Conservation (phyloP, 2,113 vertebrate genomes). For the cattle (Bos taurus) region DNA sequence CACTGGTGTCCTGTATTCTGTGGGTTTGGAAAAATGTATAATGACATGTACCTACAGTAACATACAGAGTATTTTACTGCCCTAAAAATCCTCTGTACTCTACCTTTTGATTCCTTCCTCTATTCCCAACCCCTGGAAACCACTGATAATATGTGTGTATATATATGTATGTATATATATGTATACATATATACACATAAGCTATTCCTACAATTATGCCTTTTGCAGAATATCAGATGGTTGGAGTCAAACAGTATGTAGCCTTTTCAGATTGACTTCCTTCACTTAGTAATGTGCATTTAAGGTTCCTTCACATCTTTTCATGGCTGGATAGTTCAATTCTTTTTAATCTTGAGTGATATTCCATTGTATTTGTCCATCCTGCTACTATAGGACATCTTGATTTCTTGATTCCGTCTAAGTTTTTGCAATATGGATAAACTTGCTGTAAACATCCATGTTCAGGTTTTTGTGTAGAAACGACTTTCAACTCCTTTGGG, state of each 20-base stretch:
- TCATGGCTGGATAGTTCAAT: background rate
- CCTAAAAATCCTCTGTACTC: background rate
- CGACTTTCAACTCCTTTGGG: background rate
- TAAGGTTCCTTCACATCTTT: background rate
- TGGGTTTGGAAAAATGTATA: background rate
- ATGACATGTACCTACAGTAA: background rate
- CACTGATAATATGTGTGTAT: background rate
- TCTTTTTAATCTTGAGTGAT: background rate
- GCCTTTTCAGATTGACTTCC: background rate
- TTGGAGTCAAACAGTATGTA: background rate
- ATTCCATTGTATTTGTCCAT: background rate
- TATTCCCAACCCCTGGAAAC: background rate
- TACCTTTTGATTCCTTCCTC: background rate
- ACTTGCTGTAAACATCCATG: background rate
- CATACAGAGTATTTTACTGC: background rate
- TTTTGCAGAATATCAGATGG: background rate
- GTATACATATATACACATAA: background rate
- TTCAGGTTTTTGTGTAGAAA: background rate
- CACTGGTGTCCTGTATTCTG: background rate
- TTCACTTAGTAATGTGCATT: background rate
- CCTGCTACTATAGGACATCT: background rate
- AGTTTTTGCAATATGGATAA: background rate
- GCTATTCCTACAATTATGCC: background rate
- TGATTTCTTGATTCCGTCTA: background rate
- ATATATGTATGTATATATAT: fast-evolving